A percentile compares a stretch with the other conserved stretches of the same genome.
Evolutionary conservation across 2,797 vertebrate species (phyloP).

Genomic region (Sebastes oblongus): DNA sequence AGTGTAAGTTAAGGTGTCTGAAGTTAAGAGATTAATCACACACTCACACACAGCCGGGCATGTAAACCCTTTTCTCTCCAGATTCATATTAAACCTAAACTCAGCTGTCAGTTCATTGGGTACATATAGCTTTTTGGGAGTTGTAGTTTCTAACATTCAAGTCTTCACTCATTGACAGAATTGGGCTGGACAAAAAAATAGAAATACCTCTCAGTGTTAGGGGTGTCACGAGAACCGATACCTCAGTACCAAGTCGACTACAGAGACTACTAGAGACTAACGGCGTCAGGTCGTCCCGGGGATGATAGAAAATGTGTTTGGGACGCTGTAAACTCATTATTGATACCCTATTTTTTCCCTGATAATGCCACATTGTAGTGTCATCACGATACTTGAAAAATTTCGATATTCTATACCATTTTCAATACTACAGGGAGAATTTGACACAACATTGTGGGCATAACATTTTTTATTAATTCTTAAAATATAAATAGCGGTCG

Average conservation of each 20-base stretch:
- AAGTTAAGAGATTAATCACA: background rate
- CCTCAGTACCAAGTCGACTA: too few species aligned
- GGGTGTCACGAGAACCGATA: rapidly evolving
- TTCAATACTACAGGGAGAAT: rapidly evolving
- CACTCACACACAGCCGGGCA: too few species aligned
- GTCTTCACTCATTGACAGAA: background rate
- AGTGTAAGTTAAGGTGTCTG: background rate
- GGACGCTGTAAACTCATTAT: rapidly evolving
- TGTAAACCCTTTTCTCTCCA: background rate
- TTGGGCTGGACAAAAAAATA: background rate
- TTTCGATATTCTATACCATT: rapidly evolving
- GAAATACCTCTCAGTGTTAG: background rate
- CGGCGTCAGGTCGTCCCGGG: rapidly evolving
- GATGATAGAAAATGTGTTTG: too few species aligned
- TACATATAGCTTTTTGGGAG: background rate
- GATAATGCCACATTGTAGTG: too few species aligned
- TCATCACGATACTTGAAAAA: too few species aligned
- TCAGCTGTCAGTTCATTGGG: background rate
- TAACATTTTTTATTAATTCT: too few species aligned
- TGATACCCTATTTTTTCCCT: too few species aligned
- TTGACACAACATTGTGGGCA: too few species aligned
- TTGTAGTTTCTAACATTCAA: background rate
- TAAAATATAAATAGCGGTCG: too few species aligned
- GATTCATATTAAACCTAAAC: background rate
- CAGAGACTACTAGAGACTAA: too few species aligned